Percentiles rank a stretch among this genome's conserved stretches.
Conservation (phyloP, 2,113 vertebrate species). For the Semnornis frantzii region DNA sequence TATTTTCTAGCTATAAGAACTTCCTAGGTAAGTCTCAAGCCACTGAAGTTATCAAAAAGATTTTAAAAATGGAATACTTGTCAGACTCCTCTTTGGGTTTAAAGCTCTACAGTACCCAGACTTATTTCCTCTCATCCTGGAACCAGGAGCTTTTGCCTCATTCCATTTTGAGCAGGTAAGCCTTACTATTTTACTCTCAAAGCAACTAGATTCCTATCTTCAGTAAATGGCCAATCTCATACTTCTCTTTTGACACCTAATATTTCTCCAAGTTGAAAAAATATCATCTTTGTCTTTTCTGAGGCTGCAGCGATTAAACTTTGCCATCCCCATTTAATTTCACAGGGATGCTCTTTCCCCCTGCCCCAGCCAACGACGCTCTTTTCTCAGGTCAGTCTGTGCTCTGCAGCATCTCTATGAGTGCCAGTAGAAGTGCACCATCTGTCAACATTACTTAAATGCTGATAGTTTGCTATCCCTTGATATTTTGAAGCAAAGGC, state of each 20-base stretch:
- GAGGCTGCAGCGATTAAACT: background rate
- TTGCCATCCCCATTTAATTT: background rate
- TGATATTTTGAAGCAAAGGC: background rate
- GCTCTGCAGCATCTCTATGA: background rate
- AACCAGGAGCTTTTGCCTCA: background rate
- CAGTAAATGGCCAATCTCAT: background rate
- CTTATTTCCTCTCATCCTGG: background rate
- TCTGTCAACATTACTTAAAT: background rate
- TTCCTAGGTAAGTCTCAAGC: background rate
- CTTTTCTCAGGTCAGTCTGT: background rate
- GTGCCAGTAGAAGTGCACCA: background rate
- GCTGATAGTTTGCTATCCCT: background rate
- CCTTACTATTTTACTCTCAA: background rate
- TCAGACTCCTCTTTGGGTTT: background rate
- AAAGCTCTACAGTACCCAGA: background rate
- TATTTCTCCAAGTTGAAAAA: background rate
- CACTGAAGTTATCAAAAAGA: background rate
- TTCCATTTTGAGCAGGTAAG: background rate
- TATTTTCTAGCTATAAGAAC: background rate
- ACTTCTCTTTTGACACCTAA: background rate
- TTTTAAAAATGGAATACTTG: background rate
- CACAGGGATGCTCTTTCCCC: background rate
- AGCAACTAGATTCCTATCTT: background rate
- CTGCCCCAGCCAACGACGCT: rapidly evolving
- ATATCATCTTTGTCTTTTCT: background rate